Evolutionary conservation across 2,888 invertebrate genomes (phyloP).

Genomic region (Melipona beecheii): DNA sequence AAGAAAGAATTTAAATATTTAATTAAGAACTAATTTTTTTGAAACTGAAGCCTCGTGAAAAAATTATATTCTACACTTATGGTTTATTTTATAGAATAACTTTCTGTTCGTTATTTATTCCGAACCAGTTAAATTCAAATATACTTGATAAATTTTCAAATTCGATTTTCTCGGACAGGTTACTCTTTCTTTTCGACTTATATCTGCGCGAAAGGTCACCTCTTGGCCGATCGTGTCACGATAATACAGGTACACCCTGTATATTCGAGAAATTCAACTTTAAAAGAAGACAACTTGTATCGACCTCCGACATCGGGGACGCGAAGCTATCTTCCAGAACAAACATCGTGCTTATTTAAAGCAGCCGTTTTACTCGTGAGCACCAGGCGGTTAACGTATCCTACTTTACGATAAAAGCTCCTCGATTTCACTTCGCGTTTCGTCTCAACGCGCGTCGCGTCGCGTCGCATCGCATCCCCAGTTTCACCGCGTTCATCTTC

Average conservation of each 20-base stretch:
- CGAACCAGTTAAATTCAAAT: too few species aligned
- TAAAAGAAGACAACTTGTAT: conserved; percentile 37
- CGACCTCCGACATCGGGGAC: conserved; percentile 62
- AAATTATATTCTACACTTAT: too few species aligned
- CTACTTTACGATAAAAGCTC: conserved; percentile 76
- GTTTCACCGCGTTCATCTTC: neutral
- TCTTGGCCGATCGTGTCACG: too few species aligned
- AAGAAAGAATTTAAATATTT: too few species aligned
- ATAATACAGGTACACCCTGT: neutral
- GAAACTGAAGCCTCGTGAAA: too few species aligned
- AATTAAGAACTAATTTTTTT: too few species aligned
- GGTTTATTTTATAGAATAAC: too few species aligned
- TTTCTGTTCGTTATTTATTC: too few species aligned
- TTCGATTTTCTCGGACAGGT: too few species aligned
- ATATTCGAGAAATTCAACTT: conserved; percentile 3
- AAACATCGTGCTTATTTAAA: conserved; percentile 79
- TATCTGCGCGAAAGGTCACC: too few species aligned
- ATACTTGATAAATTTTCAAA: too few species aligned
- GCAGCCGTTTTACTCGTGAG: conserved; percentile 67
- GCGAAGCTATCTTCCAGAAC: conserved; percentile 69
- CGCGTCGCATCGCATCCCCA: neutral
- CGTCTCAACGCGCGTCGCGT: conserved; percentile 1
- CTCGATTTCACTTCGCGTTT: conserved; percentile 46
- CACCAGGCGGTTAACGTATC: conserved; percentile 71
- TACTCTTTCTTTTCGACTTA: too few species aligned